Evolutionary conservation across 2,113 vertebrate species (phyloP).

Genomic region (Limanda limanda): DNA sequence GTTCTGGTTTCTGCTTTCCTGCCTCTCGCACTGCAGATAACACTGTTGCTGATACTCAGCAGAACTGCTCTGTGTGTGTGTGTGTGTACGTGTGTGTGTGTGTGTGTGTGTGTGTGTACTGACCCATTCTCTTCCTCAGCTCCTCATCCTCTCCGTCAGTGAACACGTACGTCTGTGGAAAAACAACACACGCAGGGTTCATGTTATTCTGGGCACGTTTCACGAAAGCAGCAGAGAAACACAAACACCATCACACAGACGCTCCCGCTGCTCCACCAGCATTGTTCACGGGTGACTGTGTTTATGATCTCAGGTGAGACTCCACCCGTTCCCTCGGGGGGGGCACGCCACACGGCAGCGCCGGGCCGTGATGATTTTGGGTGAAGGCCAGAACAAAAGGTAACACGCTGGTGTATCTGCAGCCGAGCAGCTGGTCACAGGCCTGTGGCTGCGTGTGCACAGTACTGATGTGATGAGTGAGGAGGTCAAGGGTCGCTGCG

Average conservation of each 20-base stretch:
- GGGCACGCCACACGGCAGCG: not conserved
- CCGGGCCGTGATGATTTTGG: not conserved
- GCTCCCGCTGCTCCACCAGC: not conserved
- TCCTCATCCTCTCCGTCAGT: constrained; percentile 90
- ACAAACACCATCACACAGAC: constrained; percentile 1
- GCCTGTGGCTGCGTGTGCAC: not conserved
- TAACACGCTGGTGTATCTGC: constrained; percentile 44
- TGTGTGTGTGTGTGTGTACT: constrained; percentile 66
- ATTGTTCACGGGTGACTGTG: constrained; percentile 30
- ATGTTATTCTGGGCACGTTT: constrained; percentile 43
- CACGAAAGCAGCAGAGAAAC: constrained; percentile 12
- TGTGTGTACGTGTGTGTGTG: constrained; percentile 22
- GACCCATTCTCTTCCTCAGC: constrained; percentile 89
- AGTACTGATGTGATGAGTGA: constrained; percentile 54
- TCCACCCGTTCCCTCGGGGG: constrained; percentile 38
- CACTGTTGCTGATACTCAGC: constrained; percentile 53
- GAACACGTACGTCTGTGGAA: constrained; percentile 92
- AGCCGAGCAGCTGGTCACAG: constrained; percentile 49
- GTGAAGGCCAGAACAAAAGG: not conserved
- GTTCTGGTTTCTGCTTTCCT: constrained; percentile 61
- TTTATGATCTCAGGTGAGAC: constrained; percentile 63
- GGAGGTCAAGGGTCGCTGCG: constrained; percentile 38
- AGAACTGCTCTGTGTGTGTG: constrained; percentile 29
- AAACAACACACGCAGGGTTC: constrained; percentile 26
- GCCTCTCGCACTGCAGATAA: constrained; percentile 48